phyloP scores from a whole-genome alignment of 2,888 invertebrate genomes.

The Branchipolynoe longqiensis region DNA sequence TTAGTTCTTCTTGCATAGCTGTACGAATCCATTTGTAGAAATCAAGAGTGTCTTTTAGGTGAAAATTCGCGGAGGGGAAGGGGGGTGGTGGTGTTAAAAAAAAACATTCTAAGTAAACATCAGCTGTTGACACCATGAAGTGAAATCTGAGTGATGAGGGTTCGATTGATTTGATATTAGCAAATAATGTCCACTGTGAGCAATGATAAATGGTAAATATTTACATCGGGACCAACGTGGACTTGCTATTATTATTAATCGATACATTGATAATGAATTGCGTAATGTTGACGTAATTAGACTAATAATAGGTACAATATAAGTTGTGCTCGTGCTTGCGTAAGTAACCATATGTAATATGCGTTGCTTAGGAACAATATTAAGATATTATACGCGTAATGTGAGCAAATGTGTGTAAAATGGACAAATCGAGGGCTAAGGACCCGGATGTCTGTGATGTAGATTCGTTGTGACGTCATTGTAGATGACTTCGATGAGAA shows the following conservation, averaged over 20 bases:
- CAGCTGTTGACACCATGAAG: conserved; percentile 40
- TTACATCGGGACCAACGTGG: neutral
- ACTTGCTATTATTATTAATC: neutral
- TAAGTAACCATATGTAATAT: neutral
- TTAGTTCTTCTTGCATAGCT: conserved; percentile 25
- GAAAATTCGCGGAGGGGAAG: too few species aligned
- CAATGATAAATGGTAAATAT: conserved; percentile 18
- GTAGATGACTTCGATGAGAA: neutral
- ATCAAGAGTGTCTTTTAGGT: conserved; percentile 14
- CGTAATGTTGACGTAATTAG: neutral
- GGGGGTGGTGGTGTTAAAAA: neutral
- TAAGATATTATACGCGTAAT: neutral
- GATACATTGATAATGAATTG: neutral
- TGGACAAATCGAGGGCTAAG: conserved; percentile 24
- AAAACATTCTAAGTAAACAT: conserved; percentile 5
- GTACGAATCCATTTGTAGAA: conserved; percentile 20
- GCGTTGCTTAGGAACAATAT: too few species aligned
- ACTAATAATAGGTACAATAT: conserved; percentile 15
- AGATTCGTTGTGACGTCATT: neutral
- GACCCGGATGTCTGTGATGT: conserved; percentile 29
- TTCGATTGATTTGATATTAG: neutral
- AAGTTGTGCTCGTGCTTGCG: neutral
- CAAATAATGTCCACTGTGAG: too few species aligned
- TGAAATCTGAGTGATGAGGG: neutral
- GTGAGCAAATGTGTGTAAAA: conserved; percentile 34